Percentiles rank a stretch among this genome's conserved stretches.
phyloP scores from a whole-genome alignment of 2,888 invertebrate species.

The Agrotis puta region DNA sequence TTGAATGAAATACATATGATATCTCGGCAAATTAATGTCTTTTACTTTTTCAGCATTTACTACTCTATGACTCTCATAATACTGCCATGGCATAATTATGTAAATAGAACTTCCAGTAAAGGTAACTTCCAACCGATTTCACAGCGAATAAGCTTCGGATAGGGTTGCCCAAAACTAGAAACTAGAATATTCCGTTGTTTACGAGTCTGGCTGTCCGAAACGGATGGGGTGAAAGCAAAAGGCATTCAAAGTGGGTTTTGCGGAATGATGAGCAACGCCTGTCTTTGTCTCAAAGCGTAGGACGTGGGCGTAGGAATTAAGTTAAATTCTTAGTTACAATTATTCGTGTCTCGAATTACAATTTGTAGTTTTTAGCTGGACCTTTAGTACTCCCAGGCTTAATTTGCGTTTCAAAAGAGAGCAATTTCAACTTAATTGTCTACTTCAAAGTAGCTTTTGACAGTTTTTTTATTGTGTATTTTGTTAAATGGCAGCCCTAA shows the following conservation, averaged over 20 bases:
- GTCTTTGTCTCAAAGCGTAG: constrained; percentile 41
- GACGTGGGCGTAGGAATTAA: constrained; percentile 24
- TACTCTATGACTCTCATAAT: constrained; percentile 1
- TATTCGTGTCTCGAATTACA: constrained; percentile 10
- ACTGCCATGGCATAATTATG: constrained; percentile 40
- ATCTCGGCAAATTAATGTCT: background rate
- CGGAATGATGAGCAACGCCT: constrained; percentile 8
- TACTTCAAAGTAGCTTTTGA: constrained; percentile 23
- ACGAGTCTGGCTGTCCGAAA: background rate
- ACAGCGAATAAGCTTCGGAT: constrained; percentile 42
- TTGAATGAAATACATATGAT: background rate
- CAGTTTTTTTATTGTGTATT: background rate
- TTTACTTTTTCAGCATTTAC: background rate
- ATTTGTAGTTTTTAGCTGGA: background rate
- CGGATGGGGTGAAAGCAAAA: constrained; percentile 13
- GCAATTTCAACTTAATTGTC: constrained; percentile 3
- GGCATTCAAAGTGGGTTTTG: constrained; percentile 42
- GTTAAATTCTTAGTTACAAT: constrained; percentile 13
- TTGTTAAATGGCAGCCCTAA: constrained; percentile 31
- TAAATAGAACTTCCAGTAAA: constrained; percentile 52
- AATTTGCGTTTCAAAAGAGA: constrained; percentile 21
- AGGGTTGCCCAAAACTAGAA: constrained; percentile 43
- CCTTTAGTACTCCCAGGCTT: constrained; percentile 5
- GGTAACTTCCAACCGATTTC: constrained; percentile 49
- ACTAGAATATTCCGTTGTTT: constrained; percentile 17